A percentile compares a stretch with the other conserved stretches of the same genome.
These are phyloP conservation scores for Chromoteleia sp. DNA, from an alignment of 2,888 invertebrate species.

Conservation along the genomic window DNA sequence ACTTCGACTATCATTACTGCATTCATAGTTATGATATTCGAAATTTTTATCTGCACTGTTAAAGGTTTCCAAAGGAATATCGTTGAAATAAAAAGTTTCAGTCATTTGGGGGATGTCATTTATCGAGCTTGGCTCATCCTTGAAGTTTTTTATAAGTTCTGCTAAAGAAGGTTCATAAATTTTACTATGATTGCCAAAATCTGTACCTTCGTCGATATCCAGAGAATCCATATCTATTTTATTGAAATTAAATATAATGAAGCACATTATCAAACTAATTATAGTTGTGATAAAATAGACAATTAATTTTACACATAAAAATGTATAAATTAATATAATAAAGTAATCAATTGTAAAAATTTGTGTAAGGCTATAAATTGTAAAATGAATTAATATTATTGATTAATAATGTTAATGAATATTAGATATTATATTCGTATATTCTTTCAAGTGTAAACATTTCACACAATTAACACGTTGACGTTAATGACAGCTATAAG, in stretches of 20 bases:
- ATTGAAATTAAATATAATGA: not conserved
- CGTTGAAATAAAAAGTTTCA: constrained; percentile 37
- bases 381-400: too few relatives aligned
- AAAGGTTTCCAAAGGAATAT: constrained; percentile 49
- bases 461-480: too few relatives aligned
- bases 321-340: too few relatives aligned
- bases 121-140: constrained; percentile 70
- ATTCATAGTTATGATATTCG: constrained; percentile 76
- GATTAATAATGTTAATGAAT: too few relatives aligned
- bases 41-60: constrained; percentile 80
- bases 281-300: too few relatives aligned
- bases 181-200: constrained; percentile 72
- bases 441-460: too few relatives aligned
- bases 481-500: too few relatives aligned
- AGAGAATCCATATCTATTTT: constrained; percentile 76
- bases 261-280: too few relatives aligned
- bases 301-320: too few relatives aligned
- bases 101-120: constrained; percentile 44
- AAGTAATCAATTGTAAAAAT: too few relatives aligned
- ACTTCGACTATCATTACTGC: constrained; percentile 76
- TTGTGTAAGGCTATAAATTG: too few relatives aligned
- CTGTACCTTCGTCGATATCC: constrained; percentile 77
- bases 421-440: not conserved
- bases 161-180: constrained; percentile 74
- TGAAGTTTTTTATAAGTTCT: constrained; percentile 77